phyloP scores from a whole-genome alignment of 1,140 invertebrate species.

The Ips nitidus region DNA sequence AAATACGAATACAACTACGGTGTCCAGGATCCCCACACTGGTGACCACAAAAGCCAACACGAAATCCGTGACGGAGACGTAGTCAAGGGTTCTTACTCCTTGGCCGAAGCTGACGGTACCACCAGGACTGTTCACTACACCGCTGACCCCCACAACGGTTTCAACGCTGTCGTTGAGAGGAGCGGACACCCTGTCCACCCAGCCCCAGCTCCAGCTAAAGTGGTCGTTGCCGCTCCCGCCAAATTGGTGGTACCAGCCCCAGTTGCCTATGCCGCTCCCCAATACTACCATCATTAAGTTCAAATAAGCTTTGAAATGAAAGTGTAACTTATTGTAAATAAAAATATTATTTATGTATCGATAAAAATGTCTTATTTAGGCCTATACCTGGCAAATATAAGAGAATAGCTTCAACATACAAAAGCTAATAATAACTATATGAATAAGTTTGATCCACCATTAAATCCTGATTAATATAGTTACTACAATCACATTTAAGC shows the following conservation, averaged over 20 bases:
- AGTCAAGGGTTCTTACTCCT: slow-evolving; percentile 54
- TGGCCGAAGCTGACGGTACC: slow-evolving; percentile 55
- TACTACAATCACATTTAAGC: too few relatives aligned
- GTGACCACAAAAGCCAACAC: slow-evolving; percentile 56
- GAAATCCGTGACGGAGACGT: slow-evolving; percentile 54
- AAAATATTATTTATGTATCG: too few relatives aligned
- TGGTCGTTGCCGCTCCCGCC: slow-evolving; percentile 19
- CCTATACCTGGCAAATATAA: too few relatives aligned
- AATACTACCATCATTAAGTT: slow-evolving; percentile 9
- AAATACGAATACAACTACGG: slow-evolving; percentile 58
- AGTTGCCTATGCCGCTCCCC: slow-evolving; percentile 4
- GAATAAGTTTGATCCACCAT: too few relatives aligned
- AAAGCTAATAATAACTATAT: too few relatives aligned
- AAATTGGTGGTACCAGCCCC: slow-evolving; percentile 9
- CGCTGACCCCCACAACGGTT: slow-evolving; percentile 54
- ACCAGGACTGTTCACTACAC: slow-evolving; percentile 55
- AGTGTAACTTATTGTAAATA: too few relatives aligned
- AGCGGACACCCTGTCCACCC: slow-evolving; percentile 32
- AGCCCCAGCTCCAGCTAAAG: slow-evolving; percentile 14
- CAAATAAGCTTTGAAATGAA: too few relatives aligned
- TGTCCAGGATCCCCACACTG: slow-evolving; percentile 55
- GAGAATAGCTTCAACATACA: too few relatives aligned
- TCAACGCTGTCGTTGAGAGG: slow-evolving; percentile 51
- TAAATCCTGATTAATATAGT: too few relatives aligned
- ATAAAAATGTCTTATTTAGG: too few relatives aligned